Evolutionary conservation across 2,888 invertebrate species (phyloP), one percentile per base, ranked within the genome.

Genomic region (Trileptium ribeirensis): DNA sequence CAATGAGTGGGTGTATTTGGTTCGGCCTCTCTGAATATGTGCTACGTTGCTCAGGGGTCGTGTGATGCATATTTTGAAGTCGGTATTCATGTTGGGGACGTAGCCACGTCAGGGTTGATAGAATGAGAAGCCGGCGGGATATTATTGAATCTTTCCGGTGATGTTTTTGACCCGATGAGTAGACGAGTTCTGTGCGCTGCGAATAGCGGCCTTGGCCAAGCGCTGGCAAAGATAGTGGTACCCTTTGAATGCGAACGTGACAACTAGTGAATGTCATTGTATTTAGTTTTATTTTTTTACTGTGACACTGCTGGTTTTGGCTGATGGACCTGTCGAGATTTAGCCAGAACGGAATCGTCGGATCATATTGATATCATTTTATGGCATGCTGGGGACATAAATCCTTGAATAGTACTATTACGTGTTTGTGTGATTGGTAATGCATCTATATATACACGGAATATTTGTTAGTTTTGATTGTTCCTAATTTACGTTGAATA

Each of bases 41-140:
- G 94, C 24, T 94, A 94, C 92, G 95, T 98, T 0, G 98, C 97
- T 0, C 89, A 93, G 85, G 98, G 99, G 0, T 93, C 39, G n/a
- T 1, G 36, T 19, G 83, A 86, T 37, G 81, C 67, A 19, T 95
- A 95, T 89, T 94, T 93, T 87, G 97, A 97, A 89, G 94, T 93
- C 90, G 97, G 97, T 0, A 93, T 96, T 84, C 97, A 99, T 90
- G 93, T 94, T 38, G 98, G 98, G 98, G 94, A 95, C 88, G 91
- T 93, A 80, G 90, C 93, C 39, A 94, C 93, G 24, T 96, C 95
- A 0, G 93, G 93, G 87, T 89, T 97, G n/a, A 92, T 99, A 81
- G 93, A 97, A 0, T 91, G 92, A 78, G 98, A 99, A 90, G 97
- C 98, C 19, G 98, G 98, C 1, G 98, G 97, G 1, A 92, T 93